These are phyloP conservation scores for Spermophilus dauricus DNA, from an alignment of 2,113 vertebrate species.

Conservation along the genomic window DNA sequence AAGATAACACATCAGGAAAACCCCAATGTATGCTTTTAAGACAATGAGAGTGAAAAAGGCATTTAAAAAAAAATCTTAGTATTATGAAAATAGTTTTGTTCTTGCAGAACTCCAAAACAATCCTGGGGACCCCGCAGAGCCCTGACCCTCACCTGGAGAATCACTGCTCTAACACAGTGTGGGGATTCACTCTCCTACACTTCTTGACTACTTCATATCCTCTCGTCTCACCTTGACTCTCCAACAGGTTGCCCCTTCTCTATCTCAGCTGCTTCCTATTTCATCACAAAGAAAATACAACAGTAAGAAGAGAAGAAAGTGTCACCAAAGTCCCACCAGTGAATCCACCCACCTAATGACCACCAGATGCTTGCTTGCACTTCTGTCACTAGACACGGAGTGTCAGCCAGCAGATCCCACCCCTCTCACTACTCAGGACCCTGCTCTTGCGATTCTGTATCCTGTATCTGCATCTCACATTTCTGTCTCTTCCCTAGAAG, in stretches of 20 bases:
- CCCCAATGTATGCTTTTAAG: not conserved
- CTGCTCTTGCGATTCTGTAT: not conserved
- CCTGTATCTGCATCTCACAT: not conserved
- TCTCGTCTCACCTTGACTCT: not conserved
- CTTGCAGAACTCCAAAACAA: not conserved
- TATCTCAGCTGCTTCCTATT: not conserved
- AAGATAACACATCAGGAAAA: not conserved
- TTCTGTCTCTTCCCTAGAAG: not conserved
- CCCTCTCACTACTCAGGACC: not conserved
- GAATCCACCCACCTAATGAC: not conserved
- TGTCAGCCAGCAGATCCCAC: not conserved
- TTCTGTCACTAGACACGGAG: not conserved
- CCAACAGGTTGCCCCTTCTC: not conserved
- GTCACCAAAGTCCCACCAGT: not conserved
- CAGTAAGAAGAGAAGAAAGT: not conserved
- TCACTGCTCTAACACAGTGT: not conserved
- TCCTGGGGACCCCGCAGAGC: not conserved
- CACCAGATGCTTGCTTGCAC: not conserved
- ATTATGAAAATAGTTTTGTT: conserved; percentile 9
- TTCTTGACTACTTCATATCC: not conserved
- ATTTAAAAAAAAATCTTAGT: too few relatives aligned
- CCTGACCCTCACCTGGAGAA: not conserved
- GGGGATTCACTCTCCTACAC: not conserved
- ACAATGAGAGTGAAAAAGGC: not conserved
- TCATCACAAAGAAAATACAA: not conserved